A percentile compares a stretch with the other conserved stretches of the same genome.
phyloP scores from a whole-genome alignment of 2,113 vertebrate genomes.

The Tenrec ecaudatus region DNA sequence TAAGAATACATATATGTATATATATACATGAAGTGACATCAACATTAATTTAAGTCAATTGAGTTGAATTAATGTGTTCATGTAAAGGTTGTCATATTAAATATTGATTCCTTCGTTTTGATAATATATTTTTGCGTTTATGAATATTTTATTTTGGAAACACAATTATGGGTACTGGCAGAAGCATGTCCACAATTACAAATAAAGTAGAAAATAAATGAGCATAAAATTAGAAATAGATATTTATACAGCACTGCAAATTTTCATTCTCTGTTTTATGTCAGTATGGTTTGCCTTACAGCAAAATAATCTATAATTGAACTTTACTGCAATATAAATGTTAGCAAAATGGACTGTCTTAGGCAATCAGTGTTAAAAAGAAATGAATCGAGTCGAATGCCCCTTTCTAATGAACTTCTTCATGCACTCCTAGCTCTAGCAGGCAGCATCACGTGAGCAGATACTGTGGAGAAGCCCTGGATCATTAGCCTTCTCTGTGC shows the following conservation, averaged over 20 bases:
- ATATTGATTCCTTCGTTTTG: slow-evolving; percentile 10
- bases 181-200: background rate
- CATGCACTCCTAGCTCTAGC: slow-evolving; percentile 24
- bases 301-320: slow-evolving; percentile 80
- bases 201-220: slow-evolving; percentile 71
- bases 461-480: slow-evolving; percentile 6
- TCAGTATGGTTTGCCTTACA: slow-evolving; percentile 78
- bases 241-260: slow-evolving; percentile 68
- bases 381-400: slow-evolving; percentile 82
- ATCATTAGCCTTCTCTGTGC: background rate
- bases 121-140: background rate
- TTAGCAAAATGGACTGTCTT: slow-evolving; percentile 84
- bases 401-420: slow-evolving; percentile 77
- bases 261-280: slow-evolving; percentile 78
- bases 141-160: background rate
- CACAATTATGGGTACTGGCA: slow-evolving; percentile 1
- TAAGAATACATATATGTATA: background rate
- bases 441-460: background rate
- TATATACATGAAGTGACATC: background rate
- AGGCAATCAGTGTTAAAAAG: slow-evolving; percentile 81
- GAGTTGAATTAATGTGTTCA: background rate
- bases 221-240: slow-evolving; percentile 73
- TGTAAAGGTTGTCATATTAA: background rate
- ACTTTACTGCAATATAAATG: slow-evolving; percentile 79
- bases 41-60: background rate